Evolutionary conservation across 1,140 invertebrate genomes (phyloP).

Genomic region (Phenacoccus solenopsis): DNA sequence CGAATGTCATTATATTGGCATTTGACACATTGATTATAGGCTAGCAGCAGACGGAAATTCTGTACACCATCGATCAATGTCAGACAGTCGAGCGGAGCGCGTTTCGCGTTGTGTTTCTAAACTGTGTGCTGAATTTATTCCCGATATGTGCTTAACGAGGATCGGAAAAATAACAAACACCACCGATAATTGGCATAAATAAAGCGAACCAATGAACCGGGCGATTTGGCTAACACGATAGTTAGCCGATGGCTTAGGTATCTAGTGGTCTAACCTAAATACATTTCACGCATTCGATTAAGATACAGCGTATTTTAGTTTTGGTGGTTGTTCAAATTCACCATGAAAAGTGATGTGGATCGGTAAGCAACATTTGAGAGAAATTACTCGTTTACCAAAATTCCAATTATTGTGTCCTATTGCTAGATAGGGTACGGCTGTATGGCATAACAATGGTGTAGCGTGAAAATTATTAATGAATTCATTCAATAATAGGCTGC

Average conservation of each 20-base stretch:
- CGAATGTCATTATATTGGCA: slow-evolving; percentile 13
- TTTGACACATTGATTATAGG: slow-evolving; percentile 17
- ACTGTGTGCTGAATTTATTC: neutral
- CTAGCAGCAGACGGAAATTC: slow-evolving; percentile 10
- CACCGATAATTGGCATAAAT: no score
- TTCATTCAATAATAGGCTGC: neutral
- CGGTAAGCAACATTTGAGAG: neutral
- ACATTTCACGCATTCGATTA: no score
- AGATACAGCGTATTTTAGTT: no score
- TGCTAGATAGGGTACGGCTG: neutral
- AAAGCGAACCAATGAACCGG: no score
- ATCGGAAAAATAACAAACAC: no score
- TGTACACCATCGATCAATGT: slow-evolving; percentile 15
- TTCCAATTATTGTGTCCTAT: no score
- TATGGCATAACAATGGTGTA: neutral
- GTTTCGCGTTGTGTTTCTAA: neutral
- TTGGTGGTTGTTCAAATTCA: no score
- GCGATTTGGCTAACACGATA: no score
- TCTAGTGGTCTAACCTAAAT: no score
- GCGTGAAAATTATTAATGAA: neutral
- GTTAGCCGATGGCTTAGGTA: no score
- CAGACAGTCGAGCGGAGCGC: neutral
- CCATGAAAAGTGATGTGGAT: no score
- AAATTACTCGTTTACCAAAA: neutral
- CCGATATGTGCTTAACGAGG: neutral